Evolutionary conservation across 92 coral and sea anemone genomes (phyloP), one percentile per base, ranked within the genome.

Genomic region (Virgularia gustaviana): DNA sequence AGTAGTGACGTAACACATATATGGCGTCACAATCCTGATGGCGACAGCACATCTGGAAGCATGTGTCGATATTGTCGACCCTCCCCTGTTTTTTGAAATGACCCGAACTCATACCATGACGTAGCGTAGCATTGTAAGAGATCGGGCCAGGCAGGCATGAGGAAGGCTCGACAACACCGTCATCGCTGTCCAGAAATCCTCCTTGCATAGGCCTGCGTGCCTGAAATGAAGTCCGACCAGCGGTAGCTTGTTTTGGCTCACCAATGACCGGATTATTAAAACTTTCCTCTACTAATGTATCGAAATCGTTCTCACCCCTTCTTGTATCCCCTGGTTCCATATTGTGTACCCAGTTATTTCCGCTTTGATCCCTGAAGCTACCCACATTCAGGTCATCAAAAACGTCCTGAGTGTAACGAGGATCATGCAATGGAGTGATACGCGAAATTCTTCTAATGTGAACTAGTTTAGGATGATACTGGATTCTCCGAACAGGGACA

Each of bases 41-140:
- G 57, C 53, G 70, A 78, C 98, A 92, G 80, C 98, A 92, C 78
- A 78, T 72, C 63, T 79, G 79, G 63, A 89, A 52, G 71, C 98
- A 92, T 63, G 57, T 77, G 71, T 73, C 83, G 81, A 89, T 84
- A 71, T 70, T 80, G 88, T 88, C 98, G 79, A 92, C 96, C 94
- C 98, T 92, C 98, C 98, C 98, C 98, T 92, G 96, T 87, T 87
- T 90, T 86, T 85, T 85, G 76, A 89, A 92, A 84, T 85, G 83
- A 86, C 98, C 98, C 98, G 98, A 87, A 87, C 96, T 83, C 83
- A 92, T 81, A 80, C 98, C 98, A 80, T 84, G 81, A 66, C 83
- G 88, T 86, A 92, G 98, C 98, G 98, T 92, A 86, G 89, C 98
- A 92, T 92, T 92, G 98, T 92, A 89, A 92, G 98, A 92, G 96